Base-by-base conservation (phyloP, 2,888 invertebrate genomes). In the Alentia gelatinosa region DNA sequence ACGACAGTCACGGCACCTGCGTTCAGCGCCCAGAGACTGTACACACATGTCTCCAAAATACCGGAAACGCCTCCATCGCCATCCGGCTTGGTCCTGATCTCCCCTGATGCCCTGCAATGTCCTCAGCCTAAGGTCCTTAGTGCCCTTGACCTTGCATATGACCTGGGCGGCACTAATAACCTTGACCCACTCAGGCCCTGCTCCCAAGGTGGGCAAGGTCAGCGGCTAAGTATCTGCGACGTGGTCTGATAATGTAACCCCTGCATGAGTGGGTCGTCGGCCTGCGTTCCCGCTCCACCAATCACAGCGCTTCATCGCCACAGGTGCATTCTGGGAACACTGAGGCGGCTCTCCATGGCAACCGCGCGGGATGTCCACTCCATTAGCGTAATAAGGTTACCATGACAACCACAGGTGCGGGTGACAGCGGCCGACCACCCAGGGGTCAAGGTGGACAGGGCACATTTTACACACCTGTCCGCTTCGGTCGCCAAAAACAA, bases 361-460 rank as follows among this genome's bases (percentile, higher is more conserved):
- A 68, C 68, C 68, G 68, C 30, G 68, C n/a, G 83, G 19, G 26
- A 83, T 40, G 40, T 40, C 83, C 83, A 83, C 83, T 83, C 83
- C 83, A 83, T 83, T 83, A 83, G 83, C 39, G 83, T 83, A 83
- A 83, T 83, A 83, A n/a, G 83, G 83, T 83, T 83, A 83, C 83
- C 83, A 83, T 83, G 83, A 40, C 83, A 83, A 83, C 83, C 83
- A 83, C 83, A 83, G 83, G 40, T 83, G 83, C 83, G 40, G 39
- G 83, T 83, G 83, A 83, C 83, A 83, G 83, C 4, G 9, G 83
- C 37, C 39, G 83, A 83, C 39, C 39, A 40, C 4, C 39, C n/a
- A 9, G 12, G 68, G n/a, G n/a, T n/a, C n/a, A n/a, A n/a, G n/a
- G n/a, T n/a, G n/a, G n/a, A n/a, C n/a, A n/a, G n/a, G n/a, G n/a